Conservation (phyloP, 37 sponge, comb jelly and placozoan genomes). For the Lycopodina hypogea region DNA sequence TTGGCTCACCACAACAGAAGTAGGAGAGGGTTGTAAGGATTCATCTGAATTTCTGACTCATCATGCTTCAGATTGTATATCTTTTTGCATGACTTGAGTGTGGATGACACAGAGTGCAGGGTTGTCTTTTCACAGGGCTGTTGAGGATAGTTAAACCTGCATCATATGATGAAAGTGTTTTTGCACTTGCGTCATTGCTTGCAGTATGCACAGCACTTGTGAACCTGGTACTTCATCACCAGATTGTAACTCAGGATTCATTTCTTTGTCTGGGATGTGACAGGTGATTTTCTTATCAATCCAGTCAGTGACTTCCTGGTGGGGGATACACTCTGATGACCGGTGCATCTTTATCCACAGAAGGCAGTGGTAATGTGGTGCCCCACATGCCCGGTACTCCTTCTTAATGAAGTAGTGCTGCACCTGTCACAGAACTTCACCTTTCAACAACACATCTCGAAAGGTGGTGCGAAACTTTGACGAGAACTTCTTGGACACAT, state of each 20-base stretch:
- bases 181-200: not conserved
- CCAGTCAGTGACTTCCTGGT: slow-evolving; percentile 44
- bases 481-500: too few species aligned
- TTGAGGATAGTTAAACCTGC: slow-evolving; percentile 48
- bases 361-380: slow-evolving; percentile 23
- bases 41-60: too few species aligned
- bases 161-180: not conserved
- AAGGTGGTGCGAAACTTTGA: too few species aligned
- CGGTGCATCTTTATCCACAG: slow-evolving; percentile 47
- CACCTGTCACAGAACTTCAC: slow-evolving; percentile 31
- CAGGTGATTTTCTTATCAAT: slow-evolving; percentile 35
- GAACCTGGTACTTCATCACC: too few species aligned
- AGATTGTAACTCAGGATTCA: too few species aligned
- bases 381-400: slow-evolving; percentile 9
- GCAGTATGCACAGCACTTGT: too few species aligned
- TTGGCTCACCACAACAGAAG: too few species aligned
- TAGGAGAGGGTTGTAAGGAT: too few species aligned
- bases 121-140: slow-evolving; percentile 1
- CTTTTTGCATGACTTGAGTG: slow-evolving; percentile 17
- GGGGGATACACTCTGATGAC: slow-evolving; percentile 29
- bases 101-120: too few species aligned
- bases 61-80: slow-evolving; percentile 33
- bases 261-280: too few species aligned
- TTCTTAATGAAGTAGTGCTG: too few species aligned
- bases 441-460: slow-evolving; percentile 43